These are phyloP conservation scores for Channa argus DNA, from an alignment of 2,113 vertebrate species.

Conservation along the genomic window DNA sequence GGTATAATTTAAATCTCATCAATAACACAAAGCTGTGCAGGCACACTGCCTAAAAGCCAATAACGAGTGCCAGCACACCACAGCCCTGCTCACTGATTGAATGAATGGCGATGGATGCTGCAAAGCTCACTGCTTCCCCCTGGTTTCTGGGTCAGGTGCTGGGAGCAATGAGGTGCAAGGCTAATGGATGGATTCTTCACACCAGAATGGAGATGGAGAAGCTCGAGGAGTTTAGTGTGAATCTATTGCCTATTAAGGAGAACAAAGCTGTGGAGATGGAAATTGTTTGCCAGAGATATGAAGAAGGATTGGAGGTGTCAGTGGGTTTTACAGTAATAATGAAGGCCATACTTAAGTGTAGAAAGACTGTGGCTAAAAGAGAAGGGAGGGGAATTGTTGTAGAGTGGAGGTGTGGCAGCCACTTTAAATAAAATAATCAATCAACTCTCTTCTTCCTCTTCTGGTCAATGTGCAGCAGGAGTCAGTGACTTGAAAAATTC, in stretches of 20 bases:
- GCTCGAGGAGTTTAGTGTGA: constrained; percentile 61
- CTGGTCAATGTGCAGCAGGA: constrained; percentile 58
- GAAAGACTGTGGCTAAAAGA: constrained; percentile 40
- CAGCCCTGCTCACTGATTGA: constrained; percentile 31
- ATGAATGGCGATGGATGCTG: constrained; percentile 41
- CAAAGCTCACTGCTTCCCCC: constrained; percentile 25
- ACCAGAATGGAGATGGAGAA: constrained; percentile 72
- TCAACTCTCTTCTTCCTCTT: constrained; percentile 52
- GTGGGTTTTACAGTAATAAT: constrained; percentile 63
- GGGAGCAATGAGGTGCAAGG: constrained; percentile 69
- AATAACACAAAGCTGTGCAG: constrained; percentile 69
- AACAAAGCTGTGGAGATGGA: constrained; percentile 67
- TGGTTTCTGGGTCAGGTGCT: constrained; percentile 76
- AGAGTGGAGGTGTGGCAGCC: constrained; percentile 58
- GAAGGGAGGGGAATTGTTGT: constrained; percentile 37
- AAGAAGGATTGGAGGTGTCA: constrained; percentile 53
- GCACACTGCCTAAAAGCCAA: constrained; percentile 70
- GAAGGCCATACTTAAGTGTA: constrained; percentile 43
- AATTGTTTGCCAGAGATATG: constrained; percentile 68
- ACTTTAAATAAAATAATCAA: constrained; percentile 76
- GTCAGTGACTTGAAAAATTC: constrained; percentile 64
- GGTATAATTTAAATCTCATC: constrained; percentile 73
- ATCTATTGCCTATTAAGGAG: constrained; percentile 60
- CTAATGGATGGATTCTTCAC: constrained; percentile 80
- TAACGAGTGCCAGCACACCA: constrained; percentile 51